phyloP scores from a whole-genome alignment of 2,113 vertebrate genomes.

The Semnopithecus entellus region DNA sequence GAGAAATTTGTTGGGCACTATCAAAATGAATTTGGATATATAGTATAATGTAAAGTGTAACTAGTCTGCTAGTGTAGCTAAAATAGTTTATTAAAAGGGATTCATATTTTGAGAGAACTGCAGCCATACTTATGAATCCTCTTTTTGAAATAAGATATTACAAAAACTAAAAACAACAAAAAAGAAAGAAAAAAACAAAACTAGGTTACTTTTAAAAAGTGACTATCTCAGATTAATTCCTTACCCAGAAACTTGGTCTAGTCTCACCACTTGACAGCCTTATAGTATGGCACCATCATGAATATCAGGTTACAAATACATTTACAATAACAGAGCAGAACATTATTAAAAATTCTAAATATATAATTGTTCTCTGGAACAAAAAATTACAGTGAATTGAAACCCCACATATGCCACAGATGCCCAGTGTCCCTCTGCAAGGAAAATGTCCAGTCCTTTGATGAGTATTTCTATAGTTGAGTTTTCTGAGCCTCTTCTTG shows the following conservation, averaged over 20 bases:
- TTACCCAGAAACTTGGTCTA: neutral
- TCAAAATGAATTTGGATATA: constrained; percentile 27
- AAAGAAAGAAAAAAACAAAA: neutral
- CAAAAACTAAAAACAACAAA: neutral
- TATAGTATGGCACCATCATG: neutral
- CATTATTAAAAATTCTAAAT: neutral
- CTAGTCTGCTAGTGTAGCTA: neutral
- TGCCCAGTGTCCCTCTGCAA: neutral
- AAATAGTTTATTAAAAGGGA: constrained; percentile 14
- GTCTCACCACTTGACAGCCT: neutral
- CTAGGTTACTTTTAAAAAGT: neutral
- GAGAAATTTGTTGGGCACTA: neutral
- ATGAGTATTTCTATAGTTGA: fast-evolving
- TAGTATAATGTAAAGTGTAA: neutral
- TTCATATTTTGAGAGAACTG: neutral
- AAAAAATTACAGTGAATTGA: neutral
- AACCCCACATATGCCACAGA: neutral
- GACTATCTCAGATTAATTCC: neutral
- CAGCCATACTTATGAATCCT: neutral
- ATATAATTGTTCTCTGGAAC: neutral
- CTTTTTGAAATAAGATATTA: neutral
- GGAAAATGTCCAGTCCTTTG: neutral
- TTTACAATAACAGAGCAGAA: neutral
- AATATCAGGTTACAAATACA: neutral
- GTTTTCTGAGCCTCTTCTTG: neutral